These are phyloP conservation scores for Latrodectus geometricus DNA, from an alignment of 1,140 invertebrate genomes.

Conservation along the genomic window DNA sequence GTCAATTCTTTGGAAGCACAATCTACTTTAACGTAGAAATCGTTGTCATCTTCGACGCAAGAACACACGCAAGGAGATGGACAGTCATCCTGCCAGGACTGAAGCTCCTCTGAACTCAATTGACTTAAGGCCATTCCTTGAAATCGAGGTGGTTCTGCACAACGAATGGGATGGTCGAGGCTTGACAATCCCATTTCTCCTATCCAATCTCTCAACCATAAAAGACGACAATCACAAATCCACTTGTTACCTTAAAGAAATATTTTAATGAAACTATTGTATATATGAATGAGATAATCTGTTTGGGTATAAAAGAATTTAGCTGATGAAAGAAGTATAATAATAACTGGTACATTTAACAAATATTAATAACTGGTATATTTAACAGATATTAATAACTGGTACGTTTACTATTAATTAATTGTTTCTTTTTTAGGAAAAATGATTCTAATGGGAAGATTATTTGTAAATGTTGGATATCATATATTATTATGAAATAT, in stretches of 20 bases:
- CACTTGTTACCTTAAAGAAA: slow-evolving; percentile 14
- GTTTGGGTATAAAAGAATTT: too few species aligned
- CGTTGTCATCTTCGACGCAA: background rate
- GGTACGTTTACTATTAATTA: too few species aligned
- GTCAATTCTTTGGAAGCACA: slow-evolving; percentile 5
- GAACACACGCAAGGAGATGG: background rate
- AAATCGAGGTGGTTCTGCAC: background rate
- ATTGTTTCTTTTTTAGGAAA: too few species aligned
- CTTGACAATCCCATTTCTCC: background rate
- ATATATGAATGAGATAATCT: background rate
- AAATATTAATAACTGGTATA: too few species aligned
- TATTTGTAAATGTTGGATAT: too few species aligned
- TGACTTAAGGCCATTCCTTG: background rate
- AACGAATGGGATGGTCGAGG: background rate
- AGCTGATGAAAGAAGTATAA: too few species aligned
- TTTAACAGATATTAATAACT: too few species aligned
- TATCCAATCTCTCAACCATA: slow-evolving; percentile 14
- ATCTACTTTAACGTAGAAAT: slow-evolving; percentile 23
- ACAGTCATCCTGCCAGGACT: background rate
- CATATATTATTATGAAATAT: too few species aligned
- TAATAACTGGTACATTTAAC: too few species aligned
- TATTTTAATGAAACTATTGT: background rate
- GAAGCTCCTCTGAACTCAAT: background rate
- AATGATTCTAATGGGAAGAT: too few species aligned
- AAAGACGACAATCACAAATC: slow-evolving; percentile 31